These are phyloP conservation scores for Tetranychus cinnabarinus DNA, from an alignment of 1,140 invertebrate species.

Conservation along the genomic window DNA sequence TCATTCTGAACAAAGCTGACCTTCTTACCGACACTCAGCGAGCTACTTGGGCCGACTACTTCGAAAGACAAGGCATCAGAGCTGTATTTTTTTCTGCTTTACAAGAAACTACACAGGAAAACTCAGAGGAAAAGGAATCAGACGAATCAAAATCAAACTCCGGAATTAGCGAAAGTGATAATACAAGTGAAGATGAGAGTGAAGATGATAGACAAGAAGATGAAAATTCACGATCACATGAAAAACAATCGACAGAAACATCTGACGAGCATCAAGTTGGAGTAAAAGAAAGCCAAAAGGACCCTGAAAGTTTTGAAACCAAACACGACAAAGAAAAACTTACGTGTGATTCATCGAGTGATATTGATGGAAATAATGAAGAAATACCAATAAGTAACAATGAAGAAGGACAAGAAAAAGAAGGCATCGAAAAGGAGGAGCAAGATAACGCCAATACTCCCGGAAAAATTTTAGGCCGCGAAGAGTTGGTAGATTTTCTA, in stretches of 20 bases:
- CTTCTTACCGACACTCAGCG: slow-evolving; percentile 58
- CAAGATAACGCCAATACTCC: neutral
- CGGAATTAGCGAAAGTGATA: too few species aligned
- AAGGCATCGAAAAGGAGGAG: neutral
- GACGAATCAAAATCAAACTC: too few species aligned
- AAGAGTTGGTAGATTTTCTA: slow-evolving; percentile 3
- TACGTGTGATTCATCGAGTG: too few species aligned
- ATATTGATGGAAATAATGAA: neutral
- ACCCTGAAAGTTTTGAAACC: too few species aligned
- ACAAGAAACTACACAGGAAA: slow-evolving; percentile 14
- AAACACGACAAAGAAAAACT: too few species aligned
- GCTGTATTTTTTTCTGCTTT: slow-evolving; percentile 64
- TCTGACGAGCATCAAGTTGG: too few species aligned
- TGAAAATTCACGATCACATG: too few species aligned
- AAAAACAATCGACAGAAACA: too few species aligned
- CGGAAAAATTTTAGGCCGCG: neutral
- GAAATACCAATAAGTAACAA: neutral
- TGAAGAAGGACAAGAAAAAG: slow-evolving; percentile 1
- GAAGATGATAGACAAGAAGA: too few species aligned
- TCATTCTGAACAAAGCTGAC: slow-evolving; percentile 94
- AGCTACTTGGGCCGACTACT: slow-evolving; percentile 65
- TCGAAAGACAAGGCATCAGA: slow-evolving; percentile 35
- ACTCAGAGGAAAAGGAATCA: too few species aligned
- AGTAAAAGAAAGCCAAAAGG: too few species aligned
- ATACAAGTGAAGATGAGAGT: too few species aligned